phyloP scores from a whole-genome alignment of 2,113 vertebrate species.

The Callopanchax toddi region DNA sequence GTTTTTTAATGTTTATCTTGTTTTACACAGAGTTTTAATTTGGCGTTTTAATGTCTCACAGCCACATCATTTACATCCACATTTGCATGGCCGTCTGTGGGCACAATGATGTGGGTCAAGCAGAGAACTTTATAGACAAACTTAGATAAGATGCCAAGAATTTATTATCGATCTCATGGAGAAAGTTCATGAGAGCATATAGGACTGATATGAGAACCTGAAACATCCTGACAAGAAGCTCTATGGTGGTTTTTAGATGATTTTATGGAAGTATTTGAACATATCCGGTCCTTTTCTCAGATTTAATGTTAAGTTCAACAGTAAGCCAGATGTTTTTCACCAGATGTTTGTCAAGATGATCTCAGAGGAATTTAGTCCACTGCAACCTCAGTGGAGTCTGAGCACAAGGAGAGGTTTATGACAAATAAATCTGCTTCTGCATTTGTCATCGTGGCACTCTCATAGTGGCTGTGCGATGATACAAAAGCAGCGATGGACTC shows the following conservation, averaged over 20 bases:
- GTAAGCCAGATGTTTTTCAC: neutral
- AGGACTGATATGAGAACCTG: conserved; percentile 16
- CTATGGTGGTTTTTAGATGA: neutral
- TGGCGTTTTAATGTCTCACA: neutral
- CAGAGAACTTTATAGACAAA: too few species aligned
- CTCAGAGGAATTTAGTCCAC: too few species aligned
- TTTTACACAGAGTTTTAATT: neutral
- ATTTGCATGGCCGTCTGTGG: neutral
- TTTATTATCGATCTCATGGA: conserved; percentile 16
- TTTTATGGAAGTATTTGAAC: too few species aligned
- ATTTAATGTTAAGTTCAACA: neutral
- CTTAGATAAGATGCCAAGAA: neutral
- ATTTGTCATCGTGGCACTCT: conserved; percentile 3
- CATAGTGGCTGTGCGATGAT: conserved; percentile 22
- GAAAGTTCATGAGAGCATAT: conserved; percentile 4
- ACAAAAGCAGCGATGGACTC: conserved; percentile 26
- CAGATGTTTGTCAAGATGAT: too few species aligned
- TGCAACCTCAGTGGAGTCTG: too few species aligned
- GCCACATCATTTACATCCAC: neutral
- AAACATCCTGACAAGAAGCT: neutral
- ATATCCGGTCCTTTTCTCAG: neutral
- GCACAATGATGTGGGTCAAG: neutral
- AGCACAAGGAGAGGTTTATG: too few species aligned
- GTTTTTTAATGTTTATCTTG: too few species aligned
- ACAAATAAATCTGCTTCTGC: too few species aligned